These are phyloP conservation scores for Fukomys damarensis DNA, from an alignment of 2,113 vertebrate genomes.

Conservation along the genomic window DNA sequence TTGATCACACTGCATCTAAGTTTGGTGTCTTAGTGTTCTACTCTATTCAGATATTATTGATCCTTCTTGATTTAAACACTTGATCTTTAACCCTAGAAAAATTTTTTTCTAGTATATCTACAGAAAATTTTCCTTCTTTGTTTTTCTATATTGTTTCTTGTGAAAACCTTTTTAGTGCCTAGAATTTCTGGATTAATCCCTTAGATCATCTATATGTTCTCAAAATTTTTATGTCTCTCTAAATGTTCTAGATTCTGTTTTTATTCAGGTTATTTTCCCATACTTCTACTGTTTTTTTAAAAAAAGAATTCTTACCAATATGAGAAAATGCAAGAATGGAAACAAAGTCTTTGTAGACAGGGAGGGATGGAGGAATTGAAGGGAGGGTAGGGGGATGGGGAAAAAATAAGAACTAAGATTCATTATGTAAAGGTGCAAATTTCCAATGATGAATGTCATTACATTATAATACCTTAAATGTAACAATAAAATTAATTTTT, in stretches of 20 bases:
- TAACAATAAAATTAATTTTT: too few species aligned
- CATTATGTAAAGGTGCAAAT: too few species aligned
- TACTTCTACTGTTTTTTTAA: background rate
- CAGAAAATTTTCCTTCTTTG: background rate
- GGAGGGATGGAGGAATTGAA: too few species aligned
- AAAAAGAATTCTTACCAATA: background rate
- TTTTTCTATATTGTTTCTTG: background rate
- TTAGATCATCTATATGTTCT: background rate
- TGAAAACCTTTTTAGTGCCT: background rate
- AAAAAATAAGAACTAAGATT: too few species aligned
- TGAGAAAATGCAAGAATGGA: too few species aligned
- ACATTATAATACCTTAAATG: too few species aligned
- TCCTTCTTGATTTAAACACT: background rate
- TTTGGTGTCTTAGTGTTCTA: background rate
- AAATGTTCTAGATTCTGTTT: background rate
- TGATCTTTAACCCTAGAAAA: background rate
- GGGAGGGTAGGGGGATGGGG: too few species aligned
- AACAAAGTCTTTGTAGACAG: too few species aligned
- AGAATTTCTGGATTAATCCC: background rate
- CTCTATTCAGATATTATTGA: background rate
- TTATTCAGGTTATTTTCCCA: background rate
- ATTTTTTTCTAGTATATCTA: background rate
- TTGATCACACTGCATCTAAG: background rate
- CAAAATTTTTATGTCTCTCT: background rate
- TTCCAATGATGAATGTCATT: too few species aligned